Conservation (phyloP, 2,113 vertebrate genomes). For the Paralichthys olivaceus region DNA sequence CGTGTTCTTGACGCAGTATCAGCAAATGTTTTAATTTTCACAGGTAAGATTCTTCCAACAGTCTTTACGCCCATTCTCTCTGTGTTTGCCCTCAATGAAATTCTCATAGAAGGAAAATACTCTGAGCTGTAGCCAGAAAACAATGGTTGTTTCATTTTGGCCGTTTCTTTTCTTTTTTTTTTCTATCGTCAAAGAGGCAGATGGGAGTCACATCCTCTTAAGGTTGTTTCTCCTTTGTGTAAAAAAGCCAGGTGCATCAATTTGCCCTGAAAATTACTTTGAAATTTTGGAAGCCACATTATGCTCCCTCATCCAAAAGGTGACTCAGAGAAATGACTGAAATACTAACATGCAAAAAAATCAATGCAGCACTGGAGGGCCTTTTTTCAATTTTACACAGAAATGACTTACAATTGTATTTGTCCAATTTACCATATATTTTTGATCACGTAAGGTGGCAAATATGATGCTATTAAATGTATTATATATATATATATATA, state of each 20-base stretch:
- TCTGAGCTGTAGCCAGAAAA: no score
- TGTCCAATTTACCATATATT: not conserved
- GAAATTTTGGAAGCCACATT: slow-evolving; percentile 1
- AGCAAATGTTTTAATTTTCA: slow-evolving; percentile 3
- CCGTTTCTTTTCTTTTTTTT: no score
- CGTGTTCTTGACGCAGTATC: slow-evolving; percentile 7
- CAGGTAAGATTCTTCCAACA: slow-evolving; percentile 26
- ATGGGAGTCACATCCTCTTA: not conserved
- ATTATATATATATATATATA: no score
- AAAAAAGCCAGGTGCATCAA: slow-evolving; percentile 1
- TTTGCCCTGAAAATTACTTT: slow-evolving; percentile 18
- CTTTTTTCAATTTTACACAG: not conserved
- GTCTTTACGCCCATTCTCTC: not conserved
- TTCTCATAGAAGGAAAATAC: not conserved
- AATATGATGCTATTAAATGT: no score
- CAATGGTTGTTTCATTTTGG: no score
- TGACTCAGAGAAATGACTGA: not conserved
- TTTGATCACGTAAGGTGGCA: no score
- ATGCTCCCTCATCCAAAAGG: slow-evolving; percentile 4
- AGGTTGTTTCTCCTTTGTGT: not conserved
- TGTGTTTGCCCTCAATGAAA: no score
- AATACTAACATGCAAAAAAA: not conserved
- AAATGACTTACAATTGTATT: not conserved
- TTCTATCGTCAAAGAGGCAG: not conserved
- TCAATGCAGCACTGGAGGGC: not conserved